A percentile compares a stretch with the other conserved stretches of the same genome.
Conservation (phyloP, 2,113 vertebrate genomes). For the Meleagris gallopavo region DNA sequence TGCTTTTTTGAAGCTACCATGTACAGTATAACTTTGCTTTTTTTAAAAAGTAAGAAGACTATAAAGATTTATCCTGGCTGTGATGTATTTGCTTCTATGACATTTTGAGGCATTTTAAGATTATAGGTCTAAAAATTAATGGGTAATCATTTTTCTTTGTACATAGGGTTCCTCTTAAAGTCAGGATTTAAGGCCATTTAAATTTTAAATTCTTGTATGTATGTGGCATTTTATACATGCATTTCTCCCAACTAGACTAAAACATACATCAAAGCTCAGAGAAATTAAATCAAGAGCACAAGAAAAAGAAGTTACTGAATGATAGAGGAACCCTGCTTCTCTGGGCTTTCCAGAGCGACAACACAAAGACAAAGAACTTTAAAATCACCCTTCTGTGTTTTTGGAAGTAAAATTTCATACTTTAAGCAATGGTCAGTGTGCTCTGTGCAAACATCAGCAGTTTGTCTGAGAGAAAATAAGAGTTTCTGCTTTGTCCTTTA, state of each 20-base stretch:
- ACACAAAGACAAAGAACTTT: constrained; percentile 7
- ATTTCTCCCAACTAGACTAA: background rate
- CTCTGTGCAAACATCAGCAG: background rate
- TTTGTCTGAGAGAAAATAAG: background rate
- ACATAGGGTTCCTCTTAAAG: background rate
- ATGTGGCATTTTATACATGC: background rate
- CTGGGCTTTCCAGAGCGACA: background rate
- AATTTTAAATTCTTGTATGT: constrained; percentile 3
- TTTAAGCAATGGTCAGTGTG: background rate
- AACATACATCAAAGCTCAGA: constrained; percentile 29
- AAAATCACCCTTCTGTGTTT: background rate
- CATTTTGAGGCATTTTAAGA: constrained; percentile 55
- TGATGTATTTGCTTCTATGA: constrained; percentile 31
- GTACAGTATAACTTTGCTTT: background rate
- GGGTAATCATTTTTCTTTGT: constrained; percentile 24
- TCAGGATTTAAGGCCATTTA: constrained; percentile 40
- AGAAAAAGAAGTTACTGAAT: constrained; percentile 35
- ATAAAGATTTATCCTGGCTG: constrained; percentile 52
- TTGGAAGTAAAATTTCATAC: background rate
- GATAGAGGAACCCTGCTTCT: constrained; percentile 3
- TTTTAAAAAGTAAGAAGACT: constrained; percentile 29
- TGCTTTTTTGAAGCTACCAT: constrained; percentile 37
- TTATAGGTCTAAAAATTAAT: constrained; percentile 56
- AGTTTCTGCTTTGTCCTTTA: background rate
- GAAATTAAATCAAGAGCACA: constrained; percentile 34